Percentiles rank a stretch among this genome's conserved stretches.
These are phyloP conservation scores for Erebia aethiops DNA, from an alignment of 2,888 invertebrate genomes.

Conservation along the genomic window DNA sequence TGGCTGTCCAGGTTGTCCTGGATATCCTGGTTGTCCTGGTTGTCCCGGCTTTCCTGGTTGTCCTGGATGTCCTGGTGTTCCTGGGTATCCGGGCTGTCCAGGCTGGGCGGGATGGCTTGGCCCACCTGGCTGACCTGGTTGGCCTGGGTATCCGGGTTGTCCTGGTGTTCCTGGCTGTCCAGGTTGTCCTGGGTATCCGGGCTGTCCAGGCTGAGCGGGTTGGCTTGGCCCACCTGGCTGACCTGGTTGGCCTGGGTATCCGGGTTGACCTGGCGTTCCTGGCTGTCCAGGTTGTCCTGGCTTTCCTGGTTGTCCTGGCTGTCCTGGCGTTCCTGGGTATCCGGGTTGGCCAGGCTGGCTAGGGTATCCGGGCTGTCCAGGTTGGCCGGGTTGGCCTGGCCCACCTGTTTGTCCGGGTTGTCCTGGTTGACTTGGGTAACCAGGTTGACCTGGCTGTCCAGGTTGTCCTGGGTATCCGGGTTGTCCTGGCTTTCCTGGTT, in stretches of 20 bases:
- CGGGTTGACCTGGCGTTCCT: not conserved
- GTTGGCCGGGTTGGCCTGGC: constrained; percentile 11
- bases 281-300: not conserved
- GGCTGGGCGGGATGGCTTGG: too few relatives aligned
- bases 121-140: too few relatives aligned
- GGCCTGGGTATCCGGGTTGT: too few relatives aligned
- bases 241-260: constrained; percentile 27
- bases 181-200: constrained; percentile 13
- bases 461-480: constrained; percentile 22
- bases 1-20: not conserved
- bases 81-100: constrained; percentile 27
- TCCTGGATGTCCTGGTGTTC: constrained; percentile 16
- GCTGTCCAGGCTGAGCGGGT: too few relatives aligned
- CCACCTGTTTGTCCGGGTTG: constrained; percentile 34
- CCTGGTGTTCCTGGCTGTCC: not conserved
- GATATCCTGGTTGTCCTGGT: constrained; percentile 11
- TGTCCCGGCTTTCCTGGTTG: constrained; percentile 5
- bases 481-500: not conserved
- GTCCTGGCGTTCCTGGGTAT: not conserved
- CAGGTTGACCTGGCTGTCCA: not conserved
- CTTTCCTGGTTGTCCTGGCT: not conserved
- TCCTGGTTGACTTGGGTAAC: constrained; percentile 35
- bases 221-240: not conserved
- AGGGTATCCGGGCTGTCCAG: not conserved
- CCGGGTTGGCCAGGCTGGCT: constrained; percentile 3